A percentile compares a stretch with the other conserved stretches of the same genome.
These are phyloP conservation scores for Pristis pectinata DNA, from an alignment of 2,797 vertebrate genomes.

Conservation along the genomic window DNA sequence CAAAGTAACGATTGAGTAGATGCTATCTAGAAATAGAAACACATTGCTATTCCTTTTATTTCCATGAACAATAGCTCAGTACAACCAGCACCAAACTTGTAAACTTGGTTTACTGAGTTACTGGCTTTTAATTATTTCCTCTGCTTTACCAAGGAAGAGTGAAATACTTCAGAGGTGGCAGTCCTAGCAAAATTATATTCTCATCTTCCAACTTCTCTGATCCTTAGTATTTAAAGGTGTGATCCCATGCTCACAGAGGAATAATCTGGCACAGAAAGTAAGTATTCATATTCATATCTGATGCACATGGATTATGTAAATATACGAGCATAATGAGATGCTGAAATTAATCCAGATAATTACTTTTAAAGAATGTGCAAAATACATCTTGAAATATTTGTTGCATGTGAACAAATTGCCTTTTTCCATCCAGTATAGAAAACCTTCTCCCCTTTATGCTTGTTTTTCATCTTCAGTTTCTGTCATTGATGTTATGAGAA, in stretches of 20 bases:
- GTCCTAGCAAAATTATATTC: background rate
- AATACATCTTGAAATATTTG: background rate
- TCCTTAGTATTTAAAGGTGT: background rate
- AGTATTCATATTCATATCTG: background rate
- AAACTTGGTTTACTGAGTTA: background rate
- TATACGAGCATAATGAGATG: background rate
- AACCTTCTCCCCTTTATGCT: background rate
- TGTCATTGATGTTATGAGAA: background rate
- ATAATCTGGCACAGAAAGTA: background rate
- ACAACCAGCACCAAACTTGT: background rate
- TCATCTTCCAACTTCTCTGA: no score
- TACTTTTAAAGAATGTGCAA: background rate
- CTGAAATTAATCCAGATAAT: conserved; percentile 2
- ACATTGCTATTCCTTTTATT: background rate
- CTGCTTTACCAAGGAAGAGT: background rate
- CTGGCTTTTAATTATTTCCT: background rate
- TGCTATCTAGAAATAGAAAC: background rate
- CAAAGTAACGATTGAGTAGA: background rate
- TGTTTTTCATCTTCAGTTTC: background rate
- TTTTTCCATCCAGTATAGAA: background rate
- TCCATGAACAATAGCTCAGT: background rate
- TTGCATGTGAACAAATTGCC: background rate
- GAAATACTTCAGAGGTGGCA: background rate
- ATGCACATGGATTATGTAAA: background rate
- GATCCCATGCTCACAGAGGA: background rate